phyloP scores from a whole-genome alignment of 2,113 vertebrate species.

The Sisor rabdophorus region DNA sequence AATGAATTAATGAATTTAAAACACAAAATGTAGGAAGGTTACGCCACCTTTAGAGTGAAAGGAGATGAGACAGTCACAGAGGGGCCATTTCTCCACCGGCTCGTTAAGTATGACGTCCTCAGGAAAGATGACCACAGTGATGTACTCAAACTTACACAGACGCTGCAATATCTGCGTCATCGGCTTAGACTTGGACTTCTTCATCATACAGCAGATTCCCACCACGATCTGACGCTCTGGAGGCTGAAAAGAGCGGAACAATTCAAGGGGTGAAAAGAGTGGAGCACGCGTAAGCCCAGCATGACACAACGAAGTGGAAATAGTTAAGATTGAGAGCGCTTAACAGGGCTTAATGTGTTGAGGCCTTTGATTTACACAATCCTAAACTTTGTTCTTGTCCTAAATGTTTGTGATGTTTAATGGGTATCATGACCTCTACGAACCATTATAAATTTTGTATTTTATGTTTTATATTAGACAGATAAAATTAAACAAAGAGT shows the following conservation, averaged over 20 bases:
- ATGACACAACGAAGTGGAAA: background rate
- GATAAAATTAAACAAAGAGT: no score
- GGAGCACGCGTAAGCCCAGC: constrained; percentile 3
- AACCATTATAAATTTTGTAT: no score
- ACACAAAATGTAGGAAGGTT: background rate
- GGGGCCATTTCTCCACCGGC: constrained; percentile 92
- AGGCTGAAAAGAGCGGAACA: constrained; percentile 64
- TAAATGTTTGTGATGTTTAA: no score
- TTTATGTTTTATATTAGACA: no score
- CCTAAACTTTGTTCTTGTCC: no score
- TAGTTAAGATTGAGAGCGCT: background rate
- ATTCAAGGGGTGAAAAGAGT: background rate
- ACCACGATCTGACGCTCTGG: constrained; percentile 92
- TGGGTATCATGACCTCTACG: no score
- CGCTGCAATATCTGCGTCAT: constrained; percentile 99
- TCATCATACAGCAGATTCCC: constrained; percentile 99
- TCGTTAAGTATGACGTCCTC: constrained; percentile 95
- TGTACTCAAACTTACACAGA: constrained; percentile 94
- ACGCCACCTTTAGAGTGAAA: constrained; percentile 94
- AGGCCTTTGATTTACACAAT: no score
- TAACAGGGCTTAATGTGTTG: no score
- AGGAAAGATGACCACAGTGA: constrained; percentile 95
- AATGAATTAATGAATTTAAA: no score
- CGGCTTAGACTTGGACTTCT: constrained; percentile 98
- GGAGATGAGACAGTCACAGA: constrained; percentile 95